These are phyloP conservation scores for Anthoscopus minutus DNA, from an alignment of 2,113 vertebrate species.

Conservation along the genomic window DNA sequence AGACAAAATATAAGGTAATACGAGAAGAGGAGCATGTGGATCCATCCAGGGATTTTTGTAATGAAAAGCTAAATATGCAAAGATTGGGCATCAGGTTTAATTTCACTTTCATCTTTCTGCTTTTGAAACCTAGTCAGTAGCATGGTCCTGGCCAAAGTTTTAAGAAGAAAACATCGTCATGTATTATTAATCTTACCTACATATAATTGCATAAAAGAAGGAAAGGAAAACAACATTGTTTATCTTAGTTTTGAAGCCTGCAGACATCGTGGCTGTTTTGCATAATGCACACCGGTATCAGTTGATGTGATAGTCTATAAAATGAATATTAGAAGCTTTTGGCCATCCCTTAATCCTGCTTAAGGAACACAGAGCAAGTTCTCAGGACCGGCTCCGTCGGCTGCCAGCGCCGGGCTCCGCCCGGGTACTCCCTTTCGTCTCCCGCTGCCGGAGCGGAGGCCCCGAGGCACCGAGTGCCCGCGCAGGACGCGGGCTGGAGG, in stretches of 20 bases:
- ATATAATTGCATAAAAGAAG: background rate
- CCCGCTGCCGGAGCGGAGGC: background rate
- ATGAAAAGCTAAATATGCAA: background rate
- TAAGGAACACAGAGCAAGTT: background rate
- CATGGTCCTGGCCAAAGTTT: background rate
- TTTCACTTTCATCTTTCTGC: background rate
- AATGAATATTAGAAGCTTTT: background rate
- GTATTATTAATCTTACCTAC: background rate
- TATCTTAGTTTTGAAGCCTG: background rate
- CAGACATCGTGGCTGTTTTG: background rate
- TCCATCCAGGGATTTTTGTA: background rate
- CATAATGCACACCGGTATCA: background rate
- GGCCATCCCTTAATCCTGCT: background rate
- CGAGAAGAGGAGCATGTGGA: background rate
- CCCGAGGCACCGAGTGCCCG: accelerated
- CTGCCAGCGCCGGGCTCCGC: background rate
- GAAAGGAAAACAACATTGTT: background rate
- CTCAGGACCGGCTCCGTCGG: background rate
- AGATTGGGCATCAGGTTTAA: background rate
- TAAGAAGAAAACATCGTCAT: background rate
- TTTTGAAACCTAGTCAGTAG: background rate
- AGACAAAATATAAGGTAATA: background rate
- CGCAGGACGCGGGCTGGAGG: background rate
- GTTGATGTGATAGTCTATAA: background rate
- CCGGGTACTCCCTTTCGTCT: background rate